Evolutionary conservation across 2,113 vertebrate genomes (phyloP).

Genomic region (Sterrhoptilus dennistouni): DNA sequence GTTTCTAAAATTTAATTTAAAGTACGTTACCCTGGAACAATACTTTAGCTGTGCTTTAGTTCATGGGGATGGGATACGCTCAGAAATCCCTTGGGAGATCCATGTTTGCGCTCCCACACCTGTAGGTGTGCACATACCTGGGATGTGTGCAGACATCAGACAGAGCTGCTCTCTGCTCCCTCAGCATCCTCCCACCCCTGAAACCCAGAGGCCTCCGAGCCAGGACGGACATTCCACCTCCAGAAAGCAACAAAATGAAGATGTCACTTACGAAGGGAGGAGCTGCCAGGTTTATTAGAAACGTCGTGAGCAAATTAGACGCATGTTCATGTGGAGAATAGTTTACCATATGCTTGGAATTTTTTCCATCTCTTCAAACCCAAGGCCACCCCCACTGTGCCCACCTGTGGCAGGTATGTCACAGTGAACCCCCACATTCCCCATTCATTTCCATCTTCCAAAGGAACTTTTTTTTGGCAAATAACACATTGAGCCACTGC

Average conservation of each 20-base stretch:
- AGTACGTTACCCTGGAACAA: not conserved
- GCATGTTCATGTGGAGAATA: not conserved
- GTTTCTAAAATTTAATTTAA: not conserved
- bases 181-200: not conserved
- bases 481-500: not conserved
- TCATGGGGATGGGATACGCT: not conserved
- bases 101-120: accelerated
- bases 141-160: accelerated
- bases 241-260: slow-evolving; percentile 17
- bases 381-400: not conserved
- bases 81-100: not conserved
- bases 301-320: slow-evolving; percentile 1
- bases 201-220: not conserved
- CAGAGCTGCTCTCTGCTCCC: not conserved
- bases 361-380: not conserved
- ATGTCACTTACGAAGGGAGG: not conserved
- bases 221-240: not conserved
- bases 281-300: slow-evolving; percentile 9
- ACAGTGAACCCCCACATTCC: not conserved
- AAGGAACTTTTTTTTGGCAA: slow-evolving; percentile 20
- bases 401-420: not conserved
- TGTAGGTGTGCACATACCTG: accelerated
- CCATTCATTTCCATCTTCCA: not conserved
- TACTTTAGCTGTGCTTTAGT: accelerated
- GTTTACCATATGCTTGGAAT: not conserved